Evolutionary conservation across 2,797 vertebrate species (phyloP), one percentile per base, ranked within the genome.

Genomic region (Synanceia verrucosa): DNA sequence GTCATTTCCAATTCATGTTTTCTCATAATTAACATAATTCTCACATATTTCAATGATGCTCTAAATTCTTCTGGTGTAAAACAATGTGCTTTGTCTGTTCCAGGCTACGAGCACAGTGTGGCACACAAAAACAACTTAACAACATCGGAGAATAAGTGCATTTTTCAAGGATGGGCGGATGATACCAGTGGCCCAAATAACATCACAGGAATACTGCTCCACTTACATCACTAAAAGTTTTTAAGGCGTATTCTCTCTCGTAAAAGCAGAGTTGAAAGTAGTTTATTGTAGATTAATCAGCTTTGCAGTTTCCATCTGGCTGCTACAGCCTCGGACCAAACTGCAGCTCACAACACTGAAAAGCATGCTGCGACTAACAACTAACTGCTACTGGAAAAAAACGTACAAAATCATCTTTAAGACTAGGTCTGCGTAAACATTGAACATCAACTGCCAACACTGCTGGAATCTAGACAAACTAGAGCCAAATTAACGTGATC

Each of bases 21-120:
- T 85, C 83, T 86, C 75, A 73, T 88, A 88, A 93, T 93, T 93
- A 93, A 85, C 88, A 89, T 89, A 84, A 89, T 85, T 92, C 86
- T 76, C 88, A 83, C 84, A 89, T 68, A 83, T 86, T 84, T 82
- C 84, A 78, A 62, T 33, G 78, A 78, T 69, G 86, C 84, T 90
- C 89, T 67, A 83, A 73, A 89, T 91, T 91, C 77, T 67, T 79
- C 68, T 34, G 56, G 65, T 59, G 82, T 78, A 65, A 76, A 91
- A 92, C 84, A 90, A 89, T 89, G 86, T 37, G 76, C 87, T 91
- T 91, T 87, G 88, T 92, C 85, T 91, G 73, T 89, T 90, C 43
- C 43, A 76, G 78, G 88, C 89, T 78, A 77, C 41, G 18, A 88
- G 84, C 86, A 53, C 76, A 83, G 75, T 37, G 78, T 81, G 81